Evolutionary conservation across 2,888 invertebrate species (phyloP), one percentile per base, ranked within the genome.

Genomic region (Lacanobia oleracea): DNA sequence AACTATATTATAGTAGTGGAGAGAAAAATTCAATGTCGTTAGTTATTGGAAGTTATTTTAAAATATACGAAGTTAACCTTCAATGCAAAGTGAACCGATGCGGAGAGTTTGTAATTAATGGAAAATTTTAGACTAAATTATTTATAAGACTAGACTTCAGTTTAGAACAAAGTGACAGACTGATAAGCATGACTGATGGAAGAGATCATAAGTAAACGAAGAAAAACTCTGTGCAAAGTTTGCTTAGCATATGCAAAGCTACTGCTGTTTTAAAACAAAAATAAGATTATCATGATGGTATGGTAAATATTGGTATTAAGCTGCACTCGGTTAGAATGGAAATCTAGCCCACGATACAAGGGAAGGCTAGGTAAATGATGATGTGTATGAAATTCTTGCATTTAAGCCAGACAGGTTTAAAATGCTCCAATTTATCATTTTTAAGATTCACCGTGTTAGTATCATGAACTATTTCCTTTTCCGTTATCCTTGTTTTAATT

Each of bases 41-140:
- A 10, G 43, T 40, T 56, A 4, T 61, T 50, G 16, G 27, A 43
- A 51, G 21, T 27, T 62, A 70, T 77, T 57, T 71, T 57, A 45
- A 71, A 67, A 63, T 76, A 0, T 50, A 48, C 6, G 33, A 68
- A 62, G 40, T 59, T 50, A 64, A 68, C 82, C 79, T 82, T 82
- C 63, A 77, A 37, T 63, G 43, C 27, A 62, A 33, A 16, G 33
- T 53, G 43, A 69, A 61, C 33, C 18, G 45, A 64, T 27, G 54
- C 27, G 23, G n/a, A 65, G 18, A 77, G 63, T 63, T 53, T 50
- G 21, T 63, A 50, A 77, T 67, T 71, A n/a, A 77, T 77, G 68
- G 51, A 61, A 66, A 33, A 50, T 56, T 69, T 67, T 60, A 54
- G 16, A 61, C 27, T 2, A 50, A 65, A 72, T 67, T 69, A 64